These are phyloP conservation scores for Ochropacha duplaris DNA, from an alignment of 2,888 invertebrate species.

Conservation along the genomic window DNA sequence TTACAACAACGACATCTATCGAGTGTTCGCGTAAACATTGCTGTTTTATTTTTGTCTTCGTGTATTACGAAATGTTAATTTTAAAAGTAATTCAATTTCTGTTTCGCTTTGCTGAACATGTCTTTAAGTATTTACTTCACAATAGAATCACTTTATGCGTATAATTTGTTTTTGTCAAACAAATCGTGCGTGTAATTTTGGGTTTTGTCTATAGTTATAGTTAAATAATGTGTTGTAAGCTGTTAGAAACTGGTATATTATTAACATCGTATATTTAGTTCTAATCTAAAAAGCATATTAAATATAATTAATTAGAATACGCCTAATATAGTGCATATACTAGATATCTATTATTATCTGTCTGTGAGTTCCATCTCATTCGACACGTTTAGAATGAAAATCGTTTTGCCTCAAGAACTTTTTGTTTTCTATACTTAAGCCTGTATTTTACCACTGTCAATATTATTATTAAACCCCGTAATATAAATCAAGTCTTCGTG, in stretches of 20 bases:
- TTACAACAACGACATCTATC: neutral
- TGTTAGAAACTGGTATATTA: neutral
- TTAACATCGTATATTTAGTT: neutral
- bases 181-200: constrained; percentile 22
- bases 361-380: too few species aligned
- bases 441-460: too few species aligned
- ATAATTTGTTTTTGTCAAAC: constrained; percentile 25
- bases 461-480: too few species aligned
- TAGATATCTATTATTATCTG: too few species aligned
- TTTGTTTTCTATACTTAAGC: too few species aligned
- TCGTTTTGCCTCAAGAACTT: too few species aligned
- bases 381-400: too few species aligned
- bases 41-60: neutral
- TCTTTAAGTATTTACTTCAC: neutral
- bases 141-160: constrained; percentile 20
- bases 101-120: neutral
- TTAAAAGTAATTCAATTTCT: neutral
- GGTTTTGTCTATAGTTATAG: constrained; percentile 14
- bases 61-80: neutral
- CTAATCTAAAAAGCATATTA: neutral
- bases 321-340: too few species aligned
- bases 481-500: too few species aligned
- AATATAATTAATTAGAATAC: too few species aligned
- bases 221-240: neutral
- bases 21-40: neutral